Evolutionary conservation across 2,797 vertebrate genomes (phyloP).

Genomic region (Syngnathus rostellatus): DNA sequence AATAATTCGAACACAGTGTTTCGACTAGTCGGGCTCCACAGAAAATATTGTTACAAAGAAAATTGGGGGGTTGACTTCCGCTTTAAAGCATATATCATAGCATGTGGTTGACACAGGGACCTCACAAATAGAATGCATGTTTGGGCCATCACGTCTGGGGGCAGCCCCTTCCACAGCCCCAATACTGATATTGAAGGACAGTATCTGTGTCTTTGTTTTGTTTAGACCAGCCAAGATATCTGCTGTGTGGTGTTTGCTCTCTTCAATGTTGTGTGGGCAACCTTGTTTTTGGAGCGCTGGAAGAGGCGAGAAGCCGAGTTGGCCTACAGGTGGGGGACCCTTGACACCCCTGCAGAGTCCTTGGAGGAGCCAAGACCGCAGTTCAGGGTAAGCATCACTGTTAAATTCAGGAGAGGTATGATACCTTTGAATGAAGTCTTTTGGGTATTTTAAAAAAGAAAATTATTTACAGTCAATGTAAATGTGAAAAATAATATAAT

Average conservation of each 20-base stretch:
- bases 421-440: too few relatives aligned
- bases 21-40: too few relatives aligned
- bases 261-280: conserved; percentile 93
- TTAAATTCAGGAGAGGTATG: neutral
- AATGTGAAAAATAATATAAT: too few relatives aligned
- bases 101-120: neutral
- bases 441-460: neutral
- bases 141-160: neutral
- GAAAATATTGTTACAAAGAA: too few relatives aligned
- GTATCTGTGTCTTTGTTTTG: conserved; percentile 2
- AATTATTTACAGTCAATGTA: neutral
- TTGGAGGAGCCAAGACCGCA: conserved; percentile 87
- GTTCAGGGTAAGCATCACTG: conserved; percentile 77
- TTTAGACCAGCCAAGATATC: conserved; percentile 86
- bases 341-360: conserved; percentile 81
- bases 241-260: conserved; percentile 88
- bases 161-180: too few relatives aligned
- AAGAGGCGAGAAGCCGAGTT: conserved; percentile 85
- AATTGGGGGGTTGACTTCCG: too few relatives aligned
- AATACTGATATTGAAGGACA: neutral
- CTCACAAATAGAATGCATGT: neutral
- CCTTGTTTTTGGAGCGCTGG: conserved; percentile 89
- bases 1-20: too few relatives aligned
- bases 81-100: neutral
- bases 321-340: conserved; percentile 87